A percentile compares a stretch with the other conserved stretches of the same genome.
Evolutionary conservation across 2,113 vertebrate species (phyloP).

Genomic region (Uropsilus gracilis): DNA sequence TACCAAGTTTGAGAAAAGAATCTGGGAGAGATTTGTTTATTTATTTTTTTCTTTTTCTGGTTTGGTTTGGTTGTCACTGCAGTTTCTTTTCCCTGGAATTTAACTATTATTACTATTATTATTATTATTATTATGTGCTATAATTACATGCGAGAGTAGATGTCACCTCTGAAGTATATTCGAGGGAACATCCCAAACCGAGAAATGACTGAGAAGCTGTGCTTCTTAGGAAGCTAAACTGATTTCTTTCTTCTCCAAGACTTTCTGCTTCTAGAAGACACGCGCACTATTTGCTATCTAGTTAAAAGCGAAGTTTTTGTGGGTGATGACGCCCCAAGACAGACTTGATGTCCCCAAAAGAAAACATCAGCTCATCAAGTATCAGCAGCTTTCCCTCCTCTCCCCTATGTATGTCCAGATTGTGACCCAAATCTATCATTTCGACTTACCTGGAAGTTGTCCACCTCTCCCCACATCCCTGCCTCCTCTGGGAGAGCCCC

Average conservation of each 20-base stretch:
- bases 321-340: background rate
- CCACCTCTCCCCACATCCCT: background rate
- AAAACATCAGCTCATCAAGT: background rate
- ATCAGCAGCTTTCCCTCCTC: background rate
- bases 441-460: background rate
- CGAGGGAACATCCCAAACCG: background rate
- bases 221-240: constrained; percentile 50
- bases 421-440: background rate
- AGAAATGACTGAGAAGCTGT: constrained; percentile 58
- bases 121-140: background rate
- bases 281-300: background rate
- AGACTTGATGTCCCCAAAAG: background rate
- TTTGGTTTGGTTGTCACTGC: constrained; percentile 40
- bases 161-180: constrained; percentile 29
- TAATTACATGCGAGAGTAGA: constrained; percentile 47
- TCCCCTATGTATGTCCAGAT: background rate
- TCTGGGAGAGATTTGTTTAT: background rate
- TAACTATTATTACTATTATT: background rate
- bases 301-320: background rate
- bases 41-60: background rate
- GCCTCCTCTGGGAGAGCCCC: background rate
- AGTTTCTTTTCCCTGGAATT: constrained; percentile 27
- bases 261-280: constrained; percentile 38
- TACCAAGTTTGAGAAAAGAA: background rate
- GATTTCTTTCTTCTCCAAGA: background rate